These are phyloP conservation scores for Drosophila pectinifera DNA, from an alignment of 1,140 invertebrate genomes.

Conservation along the genomic window DNA sequence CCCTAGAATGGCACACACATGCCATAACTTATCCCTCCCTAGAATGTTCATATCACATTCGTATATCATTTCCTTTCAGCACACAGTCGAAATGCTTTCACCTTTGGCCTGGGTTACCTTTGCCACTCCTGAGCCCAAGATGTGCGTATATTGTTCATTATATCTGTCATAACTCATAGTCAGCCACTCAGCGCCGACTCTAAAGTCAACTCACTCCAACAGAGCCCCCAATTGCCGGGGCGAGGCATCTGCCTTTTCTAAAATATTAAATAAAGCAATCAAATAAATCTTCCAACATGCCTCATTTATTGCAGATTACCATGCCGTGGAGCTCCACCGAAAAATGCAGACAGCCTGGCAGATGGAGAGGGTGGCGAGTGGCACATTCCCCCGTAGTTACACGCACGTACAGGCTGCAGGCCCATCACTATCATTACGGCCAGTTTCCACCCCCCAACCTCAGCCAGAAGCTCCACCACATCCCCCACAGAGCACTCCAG, in stretches of 20 bases:
- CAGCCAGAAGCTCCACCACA: conserved; percentile 8
- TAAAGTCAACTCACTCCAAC: conserved; percentile 39
- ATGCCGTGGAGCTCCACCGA: conserved; percentile 45
- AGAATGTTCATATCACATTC: conserved; percentile 27
- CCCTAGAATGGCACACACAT: conserved; percentile 33
- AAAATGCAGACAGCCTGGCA: conserved; percentile 34
- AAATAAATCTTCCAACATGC: conserved; percentile 84
- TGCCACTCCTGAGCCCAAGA: conserved; percentile 18
- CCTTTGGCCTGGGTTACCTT: conserved; percentile 32
- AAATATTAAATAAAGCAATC: conserved; percentile 84
- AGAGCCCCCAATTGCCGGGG: conserved; percentile 1
- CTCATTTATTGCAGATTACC: conserved; percentile 84
- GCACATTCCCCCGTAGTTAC: conserved; percentile 11
- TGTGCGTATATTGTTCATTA: conserved; percentile 63
- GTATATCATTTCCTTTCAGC: conserved; percentile 41
- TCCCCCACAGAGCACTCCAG: conserved; percentile 5
- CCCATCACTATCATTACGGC: conserved; percentile 54
- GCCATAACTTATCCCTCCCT: conserved; percentile 36
- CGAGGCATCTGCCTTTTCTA: conserved; percentile 78
- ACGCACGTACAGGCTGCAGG: conserved; percentile 49
- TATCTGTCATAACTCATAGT: conserved; percentile 74
- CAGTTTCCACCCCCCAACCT: conserved; percentile 30
- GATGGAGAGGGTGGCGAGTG: not conserved
- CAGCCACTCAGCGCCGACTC: conserved; percentile 56
- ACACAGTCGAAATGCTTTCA: conserved; percentile 35